Percentiles rank a stretch among this genome's conserved stretches.
phyloP scores from a whole-genome alignment of 2,113 vertebrate genomes.

The Fulmarus glacialis region DNA sequence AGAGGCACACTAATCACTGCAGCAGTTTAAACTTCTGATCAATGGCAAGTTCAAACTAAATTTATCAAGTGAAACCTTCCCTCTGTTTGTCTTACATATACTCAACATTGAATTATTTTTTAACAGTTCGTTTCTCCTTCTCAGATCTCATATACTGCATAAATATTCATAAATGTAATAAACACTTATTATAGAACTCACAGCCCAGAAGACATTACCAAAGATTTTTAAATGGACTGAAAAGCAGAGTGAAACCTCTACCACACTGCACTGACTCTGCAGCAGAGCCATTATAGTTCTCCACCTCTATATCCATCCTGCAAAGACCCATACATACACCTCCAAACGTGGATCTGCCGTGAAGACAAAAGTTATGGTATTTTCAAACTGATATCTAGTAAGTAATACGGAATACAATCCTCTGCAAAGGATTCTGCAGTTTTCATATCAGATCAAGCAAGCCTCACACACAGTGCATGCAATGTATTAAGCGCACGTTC shows the following conservation, averaged over 20 bases:
- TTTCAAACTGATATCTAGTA: neutral
- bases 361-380: neutral
- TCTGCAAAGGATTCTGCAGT: neutral
- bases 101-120: neutral
- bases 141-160: neutral
- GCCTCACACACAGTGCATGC: accelerated
- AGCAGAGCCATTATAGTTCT: neutral
- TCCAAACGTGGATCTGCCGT: neutral
- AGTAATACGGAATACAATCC: neutral
- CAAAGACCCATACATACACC: neutral
- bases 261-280: neutral
- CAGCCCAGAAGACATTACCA: neutral
- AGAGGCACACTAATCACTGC: neutral
- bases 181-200: neutral
- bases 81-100: neutral
- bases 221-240: neutral
- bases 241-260: neutral
- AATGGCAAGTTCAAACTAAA: neutral
- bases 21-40: neutral
- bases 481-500: neutral
- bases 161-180: neutral
- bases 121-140: neutral
- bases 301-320: neutral
- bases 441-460: neutral
- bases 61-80: neutral